Evolutionary conservation across 2,113 vertebrate species (phyloP).

Genomic region (Felis chaus): DNA sequence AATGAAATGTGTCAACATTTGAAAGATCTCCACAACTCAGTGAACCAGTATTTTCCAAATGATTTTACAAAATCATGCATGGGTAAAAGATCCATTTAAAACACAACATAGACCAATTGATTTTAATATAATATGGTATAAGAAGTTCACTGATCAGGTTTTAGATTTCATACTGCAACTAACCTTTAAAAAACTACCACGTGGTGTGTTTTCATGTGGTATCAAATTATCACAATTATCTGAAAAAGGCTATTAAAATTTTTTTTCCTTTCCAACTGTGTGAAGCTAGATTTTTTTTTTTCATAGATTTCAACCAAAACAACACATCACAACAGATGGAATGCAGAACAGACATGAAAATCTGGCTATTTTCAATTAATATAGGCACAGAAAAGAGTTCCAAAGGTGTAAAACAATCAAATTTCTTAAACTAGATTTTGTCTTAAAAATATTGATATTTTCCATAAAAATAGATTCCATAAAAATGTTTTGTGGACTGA

Average conservation of each 20-base stretch:
- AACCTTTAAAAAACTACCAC: not conserved
- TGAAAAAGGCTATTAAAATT: conserved; percentile 9
- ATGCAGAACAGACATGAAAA: not conserved
- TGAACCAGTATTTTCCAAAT: not conserved
- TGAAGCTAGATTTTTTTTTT: not conserved
- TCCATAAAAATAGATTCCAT: not conserved
- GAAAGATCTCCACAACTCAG: not conserved
- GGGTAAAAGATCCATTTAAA: not conserved
- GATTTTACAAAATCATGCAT: not conserved
- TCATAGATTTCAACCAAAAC: not conserved
- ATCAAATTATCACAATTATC: not conserved
- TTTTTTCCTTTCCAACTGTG: not conserved
- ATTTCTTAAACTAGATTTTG: not conserved
- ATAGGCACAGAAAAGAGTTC: not conserved
- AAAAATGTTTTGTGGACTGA: not conserved
- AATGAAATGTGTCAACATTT: not conserved
- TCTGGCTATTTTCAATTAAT: not conserved
- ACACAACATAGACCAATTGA: not conserved
- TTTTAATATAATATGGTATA: not conserved
- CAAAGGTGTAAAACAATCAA: not conserved
- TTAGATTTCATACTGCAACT: not conserved
- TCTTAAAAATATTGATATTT: not conserved
- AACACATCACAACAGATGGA: not conserved
- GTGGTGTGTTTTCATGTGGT: not conserved
- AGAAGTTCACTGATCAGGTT: not conserved